Evolutionary conservation across 2,888 invertebrate genomes (phyloP).

Genomic region (Enchytraeus crypticus): DNA sequence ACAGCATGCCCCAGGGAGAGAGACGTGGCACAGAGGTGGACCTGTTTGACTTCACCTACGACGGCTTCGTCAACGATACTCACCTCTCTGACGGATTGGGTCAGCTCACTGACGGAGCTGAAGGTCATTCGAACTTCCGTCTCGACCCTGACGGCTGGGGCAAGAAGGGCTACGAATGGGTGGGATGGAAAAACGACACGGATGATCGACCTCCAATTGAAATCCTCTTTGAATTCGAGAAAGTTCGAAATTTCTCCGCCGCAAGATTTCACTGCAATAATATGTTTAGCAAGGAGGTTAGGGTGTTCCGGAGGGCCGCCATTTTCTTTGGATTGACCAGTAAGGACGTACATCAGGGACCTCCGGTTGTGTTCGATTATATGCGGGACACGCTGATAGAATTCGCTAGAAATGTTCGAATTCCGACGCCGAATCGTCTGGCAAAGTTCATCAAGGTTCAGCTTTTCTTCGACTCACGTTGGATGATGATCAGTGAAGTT

Average conservation of each 20-base stretch:
- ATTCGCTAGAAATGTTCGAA: constrained; percentile 68
- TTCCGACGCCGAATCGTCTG: constrained; percentile 71
- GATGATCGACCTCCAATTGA: constrained; percentile 59
- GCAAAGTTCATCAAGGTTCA: constrained; percentile 69
- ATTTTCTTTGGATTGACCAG: constrained; percentile 68
- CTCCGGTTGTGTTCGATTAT: constrained; percentile 59
- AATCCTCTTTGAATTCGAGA: constrained; percentile 76
- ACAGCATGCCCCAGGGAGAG: constrained; percentile 81
- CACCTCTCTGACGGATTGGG: constrained; percentile 68
- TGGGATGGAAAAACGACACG: constrained; percentile 65
- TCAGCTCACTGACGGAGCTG: constrained; percentile 69
- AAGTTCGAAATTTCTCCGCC: constrained; percentile 73
- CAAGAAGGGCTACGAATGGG: constrained; percentile 63
- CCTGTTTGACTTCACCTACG: constrained; percentile 75
- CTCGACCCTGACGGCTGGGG: constrained; percentile 55
- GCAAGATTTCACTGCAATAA: constrained; percentile 77
- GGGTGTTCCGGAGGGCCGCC: constrained; percentile 71
- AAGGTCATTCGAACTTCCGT: constrained; percentile 67
- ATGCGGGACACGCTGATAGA: constrained; percentile 72
- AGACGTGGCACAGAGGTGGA: constrained; percentile 69
- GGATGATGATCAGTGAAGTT: constrained; percentile 84
- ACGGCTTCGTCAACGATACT: constrained; percentile 54
- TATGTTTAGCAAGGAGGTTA: constrained; percentile 72
- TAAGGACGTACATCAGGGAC: constrained; percentile 63
- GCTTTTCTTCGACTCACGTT: constrained; percentile 70